Evolutionary conservation across 2,797 vertebrate species (phyloP), one percentile per base, ranked within the genome.

Genomic region (Uromys caudimaculatus): DNA sequence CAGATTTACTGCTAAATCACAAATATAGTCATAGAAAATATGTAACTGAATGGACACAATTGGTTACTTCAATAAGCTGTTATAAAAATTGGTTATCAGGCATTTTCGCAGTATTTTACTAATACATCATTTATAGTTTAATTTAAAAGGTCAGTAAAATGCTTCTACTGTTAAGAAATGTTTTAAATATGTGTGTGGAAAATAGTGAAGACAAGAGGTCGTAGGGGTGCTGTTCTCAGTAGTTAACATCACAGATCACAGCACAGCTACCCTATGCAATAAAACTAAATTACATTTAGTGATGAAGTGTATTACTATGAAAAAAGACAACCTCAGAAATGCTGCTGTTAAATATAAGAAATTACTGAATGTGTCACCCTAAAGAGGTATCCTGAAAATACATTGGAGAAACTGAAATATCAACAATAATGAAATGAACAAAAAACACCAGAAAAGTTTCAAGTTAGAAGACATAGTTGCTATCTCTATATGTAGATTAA

Each of bases 161-260:
- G 24, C 1, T 73, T 73, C 9, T 29, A 73, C 23, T 73, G 10
- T 41, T 41, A 73, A n/a, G 67, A 67, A n/a, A n/a, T 73, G 19
- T 41, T 73, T 73, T 41, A 73, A 73, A 73, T 69, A n/a, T 12
- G 38, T 41, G 10, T 73, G 21, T 41, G 23, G 71, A 73, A 73
- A 24, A 41, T 1, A 73, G 19, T 73, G 21, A 41, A 24, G 6
- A 1, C 13, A 24, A 38, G 10, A 73, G 3, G 38, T 0, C 0
- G 10, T 41, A 73, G 8, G 19, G 9, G 21, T 73, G 3, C 41
- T 23, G 19, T 73, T 11, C 23, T 41, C 71, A 73, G 19, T 23
- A 12, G 9, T 24, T 73, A 73, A 24, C 1, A 41, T 19, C n/a
- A 23, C 69, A 41, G 1, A 23, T 41, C 38, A 73, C 21, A 73